These are phyloP conservation scores for Hemiprocne comata DNA, from an alignment of 2,113 vertebrate genomes.

Conservation along the genomic window DNA sequence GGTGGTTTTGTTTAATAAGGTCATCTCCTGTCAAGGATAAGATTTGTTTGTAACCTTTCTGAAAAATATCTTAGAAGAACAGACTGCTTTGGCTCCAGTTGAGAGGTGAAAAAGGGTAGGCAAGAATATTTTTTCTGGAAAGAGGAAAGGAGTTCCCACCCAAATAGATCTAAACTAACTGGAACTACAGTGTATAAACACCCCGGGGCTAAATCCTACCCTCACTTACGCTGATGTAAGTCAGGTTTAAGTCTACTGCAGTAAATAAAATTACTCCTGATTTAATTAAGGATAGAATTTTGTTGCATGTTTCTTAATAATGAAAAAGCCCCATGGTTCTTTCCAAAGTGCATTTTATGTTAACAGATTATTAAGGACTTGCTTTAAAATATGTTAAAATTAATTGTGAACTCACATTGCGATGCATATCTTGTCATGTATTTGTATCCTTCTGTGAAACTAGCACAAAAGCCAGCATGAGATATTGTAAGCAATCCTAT, in stretches of 20 bases:
- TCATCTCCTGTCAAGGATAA: background rate
- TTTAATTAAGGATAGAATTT: constrained; percentile 68
- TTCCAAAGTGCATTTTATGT: constrained; percentile 52
- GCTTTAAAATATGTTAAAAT: background rate
- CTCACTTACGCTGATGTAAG: constrained; percentile 48
- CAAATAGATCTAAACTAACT: constrained; percentile 66
- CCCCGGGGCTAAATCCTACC: constrained; percentile 35
- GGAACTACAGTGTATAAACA: constrained; percentile 54
- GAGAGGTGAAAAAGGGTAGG: constrained; percentile 14
- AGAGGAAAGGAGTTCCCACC: constrained; percentile 59
- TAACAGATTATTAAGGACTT: constrained; percentile 25
- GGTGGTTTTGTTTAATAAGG: constrained; percentile 39
- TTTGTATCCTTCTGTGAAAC: constrained; percentile 8
- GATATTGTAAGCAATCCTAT: background rate
- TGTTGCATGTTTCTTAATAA: constrained; percentile 60
- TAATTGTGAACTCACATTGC: constrained; percentile 11
- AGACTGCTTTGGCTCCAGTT: constrained; percentile 22
- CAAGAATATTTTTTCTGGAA: constrained; percentile 50
- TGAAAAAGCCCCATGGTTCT: constrained; percentile 61
- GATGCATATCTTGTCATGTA: constrained; percentile 1
- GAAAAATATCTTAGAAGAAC: constrained; percentile 19
- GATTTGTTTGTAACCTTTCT: constrained; percentile 17
- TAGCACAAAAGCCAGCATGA: background rate
- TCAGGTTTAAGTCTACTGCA: constrained; percentile 49
- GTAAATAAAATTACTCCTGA: constrained; percentile 62